Conservation (phyloP, 2,113 vertebrate species). For the Gadus macrocephalus region DNA sequence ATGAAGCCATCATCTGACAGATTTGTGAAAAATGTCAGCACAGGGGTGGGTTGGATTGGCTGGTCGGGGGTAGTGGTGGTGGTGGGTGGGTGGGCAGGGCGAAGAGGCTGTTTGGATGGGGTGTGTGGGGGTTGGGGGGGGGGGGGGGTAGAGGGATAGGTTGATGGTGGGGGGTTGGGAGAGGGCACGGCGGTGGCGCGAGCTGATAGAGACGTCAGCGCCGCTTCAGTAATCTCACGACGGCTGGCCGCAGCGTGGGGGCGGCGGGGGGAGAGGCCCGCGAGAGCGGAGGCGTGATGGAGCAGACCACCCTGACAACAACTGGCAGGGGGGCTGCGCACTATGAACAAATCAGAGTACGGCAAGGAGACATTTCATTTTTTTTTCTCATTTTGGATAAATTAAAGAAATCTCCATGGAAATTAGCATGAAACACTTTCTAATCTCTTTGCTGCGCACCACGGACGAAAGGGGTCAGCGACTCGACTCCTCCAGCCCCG, state of each 20-base stretch:
- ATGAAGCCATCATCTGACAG: constrained; percentile 98
- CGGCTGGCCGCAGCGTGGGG: constrained; percentile 83
- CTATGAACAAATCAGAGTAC: constrained; percentile 87
- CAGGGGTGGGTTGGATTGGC: constrained; percentile 34
- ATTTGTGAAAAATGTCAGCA: constrained; percentile 73
- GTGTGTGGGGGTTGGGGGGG: constrained; percentile 67
- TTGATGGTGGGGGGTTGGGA: constrained; percentile 61
- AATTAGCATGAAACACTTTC: constrained; percentile 99
- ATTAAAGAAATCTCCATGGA: constrained; percentile 99
- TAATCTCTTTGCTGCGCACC: constrained; percentile 93
- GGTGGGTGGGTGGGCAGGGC: constrained; percentile 25
- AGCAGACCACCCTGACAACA: constrained; percentile 87
- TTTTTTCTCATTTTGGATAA: constrained; percentile 80
- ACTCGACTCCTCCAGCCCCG: constrained; percentile 80
- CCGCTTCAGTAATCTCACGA: constrained; percentile 87
- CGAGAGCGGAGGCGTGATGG: constrained; percentile 80
- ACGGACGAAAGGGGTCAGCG: constrained; percentile 89
- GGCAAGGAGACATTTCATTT: constrained; percentile 58
- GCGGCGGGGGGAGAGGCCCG: constrained; percentile 67
- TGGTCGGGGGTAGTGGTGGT: constrained; percentile 44
- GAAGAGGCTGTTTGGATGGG: constrained; percentile 58
- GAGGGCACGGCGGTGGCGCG: constrained; percentile 75
- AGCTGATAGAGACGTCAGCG: constrained; percentile 93
- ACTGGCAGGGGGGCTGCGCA: constrained; percentile 73
- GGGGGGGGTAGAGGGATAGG: constrained; percentile 83